Evolutionary conservation across 2,113 vertebrate genomes (phyloP), one percentile per base, ranked within the genome.

Genomic region (Pomatostomus ruficeps): DNA sequence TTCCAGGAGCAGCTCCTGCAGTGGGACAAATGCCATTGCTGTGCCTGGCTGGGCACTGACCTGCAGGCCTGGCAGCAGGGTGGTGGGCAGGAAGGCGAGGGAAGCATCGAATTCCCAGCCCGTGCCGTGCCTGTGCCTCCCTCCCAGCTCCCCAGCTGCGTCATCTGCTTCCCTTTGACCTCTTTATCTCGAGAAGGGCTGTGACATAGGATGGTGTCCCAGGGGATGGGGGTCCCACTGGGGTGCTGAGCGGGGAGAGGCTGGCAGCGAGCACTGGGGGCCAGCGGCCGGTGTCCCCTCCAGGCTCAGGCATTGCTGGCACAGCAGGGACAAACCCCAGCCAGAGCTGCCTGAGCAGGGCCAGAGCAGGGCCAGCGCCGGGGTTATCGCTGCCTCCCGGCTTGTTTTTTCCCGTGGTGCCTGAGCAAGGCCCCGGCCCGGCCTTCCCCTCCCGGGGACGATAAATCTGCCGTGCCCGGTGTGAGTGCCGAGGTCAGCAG

Each of bases 321-420:
- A 17, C 25, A 9, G 67, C 51, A 57, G 55, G 68, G 35, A 42
- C 28, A 43, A 24, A 3, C 8, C 8, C 12, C 1, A 5, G 46
- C 3, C 10, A 52, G 51, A 20, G 33, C 57, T 40, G 55, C 38
- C 43, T 2, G 23, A 42, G 52, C 66, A 14, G 48, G n/a, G 14
- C 31, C 0, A 12, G 23, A 42, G 52, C 66, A 14, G 48, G n/a
- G 14, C 31, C 0, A 12, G 14, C 31, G 51, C 66, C 0, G 3
- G 52, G 79, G 73, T 95, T 93, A 91, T 95, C 81, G 0, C 81
- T 75, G 48, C 21, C 35, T 91, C 77, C 58, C 0, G 2, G 5
- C 6, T 97, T 97, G 95, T 92, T 95, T 88, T 92, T 91, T 74
- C 87, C 92, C 91, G 14, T 59, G 70, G 80, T 72, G 86, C 77